Evolutionary conservation across 2,797 vertebrate genomes (phyloP).

Genomic region (Hylomyscus alleni): DNA sequence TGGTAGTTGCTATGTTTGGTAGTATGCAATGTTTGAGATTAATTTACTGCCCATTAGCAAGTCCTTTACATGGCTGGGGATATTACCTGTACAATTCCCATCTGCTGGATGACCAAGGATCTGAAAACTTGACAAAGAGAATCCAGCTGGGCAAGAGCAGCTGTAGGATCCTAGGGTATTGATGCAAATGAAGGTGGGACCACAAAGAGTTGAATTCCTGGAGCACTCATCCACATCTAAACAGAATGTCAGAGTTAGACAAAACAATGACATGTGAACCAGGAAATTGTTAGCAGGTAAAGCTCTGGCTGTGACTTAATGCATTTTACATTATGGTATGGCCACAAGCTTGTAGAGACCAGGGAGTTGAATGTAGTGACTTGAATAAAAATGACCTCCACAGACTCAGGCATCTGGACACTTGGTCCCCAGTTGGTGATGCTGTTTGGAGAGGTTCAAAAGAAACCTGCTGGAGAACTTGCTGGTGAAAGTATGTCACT

Average conservation of each 20-base stretch:
- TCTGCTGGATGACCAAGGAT: not conserved
- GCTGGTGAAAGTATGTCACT: not conserved
- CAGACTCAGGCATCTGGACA: not conserved
- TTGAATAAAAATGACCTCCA: too few relatives aligned
- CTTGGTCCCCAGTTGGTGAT: not conserved
- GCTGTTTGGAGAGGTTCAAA: not conserved
- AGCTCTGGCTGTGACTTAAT: not conserved
- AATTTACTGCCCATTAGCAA: not conserved
- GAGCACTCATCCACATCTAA: slow-evolving; percentile 75
- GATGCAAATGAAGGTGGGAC: slow-evolving; percentile 13
- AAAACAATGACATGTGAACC: not conserved
- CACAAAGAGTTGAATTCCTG: slow-evolving; percentile 16
- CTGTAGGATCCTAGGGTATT: slow-evolving; percentile 34
- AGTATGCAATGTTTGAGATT: not conserved
- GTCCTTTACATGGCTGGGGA: not conserved
- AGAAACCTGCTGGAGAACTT: not conserved
- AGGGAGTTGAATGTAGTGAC: not conserved
- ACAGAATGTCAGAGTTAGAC: not conserved
- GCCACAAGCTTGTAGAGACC: too few relatives aligned
- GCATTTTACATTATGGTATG: not conserved
- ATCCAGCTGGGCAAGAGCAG: slow-evolving; percentile 67
- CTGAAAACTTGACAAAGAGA: not conserved
- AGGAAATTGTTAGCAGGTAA: not conserved
- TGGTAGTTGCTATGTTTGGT: not conserved
- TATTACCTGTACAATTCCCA: slow-evolving; percentile 45